A percentile compares a stretch with the other conserved stretches of the same genome.
Evolutionary conservation across 1,140 invertebrate genomes (phyloP).

Genomic region (Aphaenogaster rudis): DNA sequence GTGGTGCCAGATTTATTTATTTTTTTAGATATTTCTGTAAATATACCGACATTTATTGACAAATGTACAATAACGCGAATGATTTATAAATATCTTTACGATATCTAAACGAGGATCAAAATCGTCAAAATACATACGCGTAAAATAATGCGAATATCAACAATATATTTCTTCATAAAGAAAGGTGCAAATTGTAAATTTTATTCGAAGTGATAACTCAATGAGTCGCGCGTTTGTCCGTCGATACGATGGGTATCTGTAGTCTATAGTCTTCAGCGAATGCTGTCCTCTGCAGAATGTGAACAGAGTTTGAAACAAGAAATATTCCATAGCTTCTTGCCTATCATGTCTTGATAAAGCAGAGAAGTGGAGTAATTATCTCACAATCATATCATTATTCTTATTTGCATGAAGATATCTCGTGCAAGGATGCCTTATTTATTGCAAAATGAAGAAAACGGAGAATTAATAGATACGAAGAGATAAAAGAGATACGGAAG

Average conservation of each 20-base stretch:
- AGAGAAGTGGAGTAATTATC: neutral
- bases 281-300: constrained; percentile 32
- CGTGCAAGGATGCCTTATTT: neutral
- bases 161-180: neutral
- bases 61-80: neutral
- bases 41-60: neutral
- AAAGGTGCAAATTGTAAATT: neutral
- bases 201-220: neutral
- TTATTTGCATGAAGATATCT: constrained; percentile 4
- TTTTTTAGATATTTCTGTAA: neutral
- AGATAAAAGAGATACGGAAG: neutral
- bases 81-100: neutral
- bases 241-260: constrained; percentile 30
- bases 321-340: neutral
- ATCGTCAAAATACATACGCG: neutral
- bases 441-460: neutral
- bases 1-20: neutral
- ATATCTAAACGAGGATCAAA: neutral
- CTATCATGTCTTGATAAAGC: constrained; percentile 30
- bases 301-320: neutral
- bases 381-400: neutral
- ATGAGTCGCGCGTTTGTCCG: neutral
- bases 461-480: neutral
- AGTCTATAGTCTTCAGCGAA: neutral
- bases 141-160: neutral